Base-by-base conservation (phyloP, 2,113 vertebrate genomes). In the Nyctereutes procyonoides region DNA sequence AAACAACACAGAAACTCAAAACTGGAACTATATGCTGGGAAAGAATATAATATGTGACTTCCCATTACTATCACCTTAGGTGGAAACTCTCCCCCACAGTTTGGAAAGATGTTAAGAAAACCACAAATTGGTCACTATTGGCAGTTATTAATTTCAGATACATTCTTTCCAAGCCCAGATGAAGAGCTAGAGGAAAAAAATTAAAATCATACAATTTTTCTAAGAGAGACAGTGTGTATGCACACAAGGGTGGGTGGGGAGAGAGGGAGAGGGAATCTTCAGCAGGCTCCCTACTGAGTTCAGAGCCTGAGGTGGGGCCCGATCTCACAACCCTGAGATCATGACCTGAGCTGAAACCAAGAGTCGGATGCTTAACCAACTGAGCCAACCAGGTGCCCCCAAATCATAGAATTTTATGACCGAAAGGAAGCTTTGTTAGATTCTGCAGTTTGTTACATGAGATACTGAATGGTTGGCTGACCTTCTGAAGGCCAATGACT, bases 41-140 rank as follows among this genome's bases (percentile, higher is more conserved):
- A 89, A 83, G 22, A 86, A 73, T 43, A 4, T 82, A 26, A 32
- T 60, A 56, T 86, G 12, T 89, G 65, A 92, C 4, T 73, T 88
- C 19, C 19, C 17, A 67, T 53, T 65, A n/a, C 32, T 76, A 60
- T 58, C 51, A 53, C 26, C 74, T 93, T 92, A 96, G 89, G 20
- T 69, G n/a, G 22, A 91, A 35, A 96, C 28, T 81, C 3, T 81
- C 5, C 8, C 19, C 83, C 85, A 30, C 15, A 90, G 26, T 85
- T 96, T 91, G n/a, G n/a, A 83, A 97, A 96, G 14, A 12, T 93
- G 16, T 48, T 94, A 63, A 71, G 35, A 56, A 92, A 91, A 82
- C n/a, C 32, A 92, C 65, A 58, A 73, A 82, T 82, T 51, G 2
- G 32, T 86, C 69, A 38, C n/a, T 53, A 77, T 8, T 79, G 65